Conservation (phyloP, 2,797 vertebrate genomes). For the Pygocentrus nattereri region DNA sequence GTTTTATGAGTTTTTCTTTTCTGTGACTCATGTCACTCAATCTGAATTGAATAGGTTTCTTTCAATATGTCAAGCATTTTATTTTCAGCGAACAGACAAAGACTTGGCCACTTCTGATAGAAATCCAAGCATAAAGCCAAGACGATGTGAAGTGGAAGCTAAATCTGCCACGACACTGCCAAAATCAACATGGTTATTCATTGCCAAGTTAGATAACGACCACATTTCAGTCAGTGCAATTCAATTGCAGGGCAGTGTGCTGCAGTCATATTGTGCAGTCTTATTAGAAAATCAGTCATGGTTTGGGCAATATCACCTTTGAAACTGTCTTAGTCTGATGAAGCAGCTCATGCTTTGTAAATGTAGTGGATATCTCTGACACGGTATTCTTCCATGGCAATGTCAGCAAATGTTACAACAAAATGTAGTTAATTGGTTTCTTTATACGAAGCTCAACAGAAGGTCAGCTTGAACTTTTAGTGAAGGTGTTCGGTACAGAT, state of each 20-base stretch:
- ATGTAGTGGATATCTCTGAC: conserved; percentile 13
- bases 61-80: not conserved
- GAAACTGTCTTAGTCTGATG: not conserved
- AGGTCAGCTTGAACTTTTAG: conserved; percentile 12
- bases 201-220: conserved; percentile 21
- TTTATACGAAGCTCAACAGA: conserved; percentile 1
- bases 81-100: not conserved
- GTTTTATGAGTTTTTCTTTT: not conserved
- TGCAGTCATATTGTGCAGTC: not conserved
- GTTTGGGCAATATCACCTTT: not conserved
- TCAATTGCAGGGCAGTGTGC: conserved; percentile 10
- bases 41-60: not conserved
- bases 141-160: conserved; percentile 12
- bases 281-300: conserved; percentile 22
- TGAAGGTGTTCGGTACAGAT: not conserved
- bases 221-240: not conserved
- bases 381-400: not conserved
- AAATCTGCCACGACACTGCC: conserved; percentile 26
- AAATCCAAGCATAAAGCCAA: conserved; percentile 17
- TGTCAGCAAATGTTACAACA: conserved; percentile 8
- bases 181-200: conserved; percentile 32
- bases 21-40: conserved; percentile 6
- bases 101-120: not conserved
- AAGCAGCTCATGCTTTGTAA: conserved; percentile 6
- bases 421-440: conserved; percentile 17